phyloP scores from a whole-genome alignment of 1,140 invertebrate genomes.

The Oedothorax gibbosus region DNA sequence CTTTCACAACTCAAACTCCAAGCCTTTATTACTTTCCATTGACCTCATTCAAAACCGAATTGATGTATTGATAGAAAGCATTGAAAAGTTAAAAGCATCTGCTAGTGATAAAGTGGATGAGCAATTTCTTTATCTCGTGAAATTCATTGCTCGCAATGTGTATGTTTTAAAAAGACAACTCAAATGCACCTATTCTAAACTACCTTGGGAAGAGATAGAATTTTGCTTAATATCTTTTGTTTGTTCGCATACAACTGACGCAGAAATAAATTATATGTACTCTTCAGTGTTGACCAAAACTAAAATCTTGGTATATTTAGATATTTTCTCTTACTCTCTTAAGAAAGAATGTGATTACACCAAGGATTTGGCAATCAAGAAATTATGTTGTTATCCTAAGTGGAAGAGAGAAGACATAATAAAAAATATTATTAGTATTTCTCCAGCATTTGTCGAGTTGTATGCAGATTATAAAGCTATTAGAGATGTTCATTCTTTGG shows the following conservation, averaged over 20 bases:
- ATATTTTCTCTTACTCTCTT: background rate
- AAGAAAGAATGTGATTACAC: background rate
- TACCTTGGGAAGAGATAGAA: constrained; percentile 47
- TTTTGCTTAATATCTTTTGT: constrained; percentile 16
- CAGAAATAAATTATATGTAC: background rate
- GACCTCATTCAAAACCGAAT: background rate
- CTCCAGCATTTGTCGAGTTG: background rate
- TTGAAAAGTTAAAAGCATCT: background rate
- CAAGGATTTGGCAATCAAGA: background rate
- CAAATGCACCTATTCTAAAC: constrained; percentile 2
- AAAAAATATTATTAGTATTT: background rate
- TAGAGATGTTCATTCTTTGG: constrained; percentile 12
- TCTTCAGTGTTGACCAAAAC: background rate
- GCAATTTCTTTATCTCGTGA: background rate
- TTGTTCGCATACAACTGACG: background rate
- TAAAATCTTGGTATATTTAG: background rate
- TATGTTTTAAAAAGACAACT: background rate
- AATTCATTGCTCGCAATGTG: constrained; percentile 16
- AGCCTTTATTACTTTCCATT: background rate
- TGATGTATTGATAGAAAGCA: background rate
- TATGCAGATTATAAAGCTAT: constrained; percentile 2
- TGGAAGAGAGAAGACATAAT: background rate
- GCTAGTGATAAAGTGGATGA: background rate
- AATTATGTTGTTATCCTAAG: background rate
- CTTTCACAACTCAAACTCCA: background rate